Evolutionary conservation across 2,113 vertebrate species (phyloP), one percentile per base, ranked within the genome.

Genomic region (Ploceus nigricollis): DNA sequence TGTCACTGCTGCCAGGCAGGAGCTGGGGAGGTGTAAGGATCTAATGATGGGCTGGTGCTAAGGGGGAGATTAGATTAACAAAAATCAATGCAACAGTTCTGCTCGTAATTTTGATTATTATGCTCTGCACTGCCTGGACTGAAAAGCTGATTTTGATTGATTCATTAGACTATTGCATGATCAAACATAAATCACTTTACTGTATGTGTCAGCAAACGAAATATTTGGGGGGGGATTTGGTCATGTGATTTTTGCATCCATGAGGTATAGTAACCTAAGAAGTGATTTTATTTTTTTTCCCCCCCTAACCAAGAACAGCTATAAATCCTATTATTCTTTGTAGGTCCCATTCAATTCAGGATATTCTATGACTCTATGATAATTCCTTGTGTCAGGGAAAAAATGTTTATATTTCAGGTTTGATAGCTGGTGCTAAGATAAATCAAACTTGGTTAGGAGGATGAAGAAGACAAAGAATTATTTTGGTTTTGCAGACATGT

Each of bases 31-130:
- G 50, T 70, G 42, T 90, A 75, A 95, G 88, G 93, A 90, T n/a
- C n/a, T 89, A 93, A 92, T 72, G 83, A 87, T 85, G 78, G 28
- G 63, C 56, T 90, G 87, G 28, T 93, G 93, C 68, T 90, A 47
- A 86, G 77, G 82, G 89, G 40, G 42, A 93, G 86, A 97, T 95
- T 94, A 94, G 85, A 96, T 97, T 97, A 96, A 93, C 68, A 51
- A 80, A 89, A 96, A 97, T 97, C 96, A 94, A 96, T 96, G 69
- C 40, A 88, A 82, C 37, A 75, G 53, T 92, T 95, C 93, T 87
- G 27, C 47, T 57, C 23, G 20, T 72, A 76, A 13, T 83, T 96
- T 89, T 86, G 83, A 85, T 96, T 95, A 76, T 93, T 95, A 88
- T 69, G 44, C 54, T 95, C 69, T 96, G 39, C 2, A 3, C 37